These are phyloP conservation scores for Zaprionus lachaisei DNA, from an alignment of 1,140 invertebrate species.

Conservation along the genomic window DNA sequence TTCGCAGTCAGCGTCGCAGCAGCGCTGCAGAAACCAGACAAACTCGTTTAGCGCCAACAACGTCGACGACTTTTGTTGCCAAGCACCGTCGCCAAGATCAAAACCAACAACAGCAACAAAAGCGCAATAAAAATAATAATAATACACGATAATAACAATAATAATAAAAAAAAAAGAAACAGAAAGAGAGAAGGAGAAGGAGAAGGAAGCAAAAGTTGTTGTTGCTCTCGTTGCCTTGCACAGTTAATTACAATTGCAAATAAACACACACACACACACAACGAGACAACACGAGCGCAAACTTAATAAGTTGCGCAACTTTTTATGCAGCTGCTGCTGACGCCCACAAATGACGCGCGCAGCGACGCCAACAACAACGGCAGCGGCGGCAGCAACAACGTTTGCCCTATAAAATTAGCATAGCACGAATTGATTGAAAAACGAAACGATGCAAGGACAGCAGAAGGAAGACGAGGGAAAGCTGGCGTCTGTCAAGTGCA, in stretches of 20 bases:
- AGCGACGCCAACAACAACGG: too few species aligned
- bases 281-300: not conserved
- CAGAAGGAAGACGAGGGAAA: not conserved
- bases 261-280: constrained; percentile 54
- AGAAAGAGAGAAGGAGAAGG: constrained; percentile 48
- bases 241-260: constrained; percentile 77
- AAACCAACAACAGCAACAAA: constrained; percentile 29
- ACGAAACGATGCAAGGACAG: constrained; percentile 10
- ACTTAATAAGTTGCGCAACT: constrained; percentile 68
- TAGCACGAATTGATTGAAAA: constrained; percentile 28
- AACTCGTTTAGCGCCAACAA: constrained; percentile 59
- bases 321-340: constrained; percentile 47
- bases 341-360: too few species aligned
- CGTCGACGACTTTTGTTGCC: constrained; percentile 63
- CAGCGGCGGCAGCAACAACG: constrained; percentile 7
- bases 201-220: constrained; percentile 55
- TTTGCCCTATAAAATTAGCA: constrained; percentile 70
- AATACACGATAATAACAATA: constrained; percentile 14
- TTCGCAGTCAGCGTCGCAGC: not conserved
- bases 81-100: constrained; percentile 74
- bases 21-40: constrained; percentile 52
- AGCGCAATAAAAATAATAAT: constrained; percentile 32
- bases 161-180: not conserved
- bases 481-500: too few species aligned
- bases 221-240: constrained; percentile 10